Conservation (phyloP, 2,113 vertebrate genomes). For the Caretta caretta region DNA sequence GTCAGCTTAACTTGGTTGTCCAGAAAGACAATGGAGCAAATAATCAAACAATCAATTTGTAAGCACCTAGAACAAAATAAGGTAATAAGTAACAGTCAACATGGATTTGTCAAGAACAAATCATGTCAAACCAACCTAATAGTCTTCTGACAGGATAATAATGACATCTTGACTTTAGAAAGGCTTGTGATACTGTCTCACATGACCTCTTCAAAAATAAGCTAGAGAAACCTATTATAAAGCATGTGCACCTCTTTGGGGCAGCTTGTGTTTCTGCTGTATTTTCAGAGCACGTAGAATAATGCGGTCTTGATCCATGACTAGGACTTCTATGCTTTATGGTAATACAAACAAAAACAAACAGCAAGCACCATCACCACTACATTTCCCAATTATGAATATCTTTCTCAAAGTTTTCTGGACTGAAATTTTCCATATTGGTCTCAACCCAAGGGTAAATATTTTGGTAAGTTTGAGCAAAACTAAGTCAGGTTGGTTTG, state of each 20-base stretch:
- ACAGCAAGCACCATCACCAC: neutral
- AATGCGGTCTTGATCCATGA: accelerated
- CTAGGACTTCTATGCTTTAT: neutral
- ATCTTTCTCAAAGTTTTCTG: neutral
- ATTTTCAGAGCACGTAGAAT: neutral
- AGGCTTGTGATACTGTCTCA: neutral
- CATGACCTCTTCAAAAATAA: neutral
- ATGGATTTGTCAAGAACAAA: neutral
- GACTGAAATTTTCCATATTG: neutral
- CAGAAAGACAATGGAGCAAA: neutral
- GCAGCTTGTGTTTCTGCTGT: neutral
- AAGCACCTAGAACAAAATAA: neutral
- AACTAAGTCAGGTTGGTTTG: neutral
- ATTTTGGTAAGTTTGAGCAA: neutral
- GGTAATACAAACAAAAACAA: neutral
- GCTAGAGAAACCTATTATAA: neutral
- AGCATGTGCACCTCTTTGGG: neutral
- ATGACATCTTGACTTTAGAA: neutral
- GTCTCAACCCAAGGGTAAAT: neutral
- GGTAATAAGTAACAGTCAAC: neutral
- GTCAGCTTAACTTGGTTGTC: neutral
- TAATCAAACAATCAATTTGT: no score
- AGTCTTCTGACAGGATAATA: neutral
- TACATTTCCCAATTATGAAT: neutral
- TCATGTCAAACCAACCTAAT: neutral